A percentile compares a stretch with the other conserved stretches of the same genome.
Conservation (phyloP, 2,797 vertebrate species). For the Salarias fasciatus region DNA sequence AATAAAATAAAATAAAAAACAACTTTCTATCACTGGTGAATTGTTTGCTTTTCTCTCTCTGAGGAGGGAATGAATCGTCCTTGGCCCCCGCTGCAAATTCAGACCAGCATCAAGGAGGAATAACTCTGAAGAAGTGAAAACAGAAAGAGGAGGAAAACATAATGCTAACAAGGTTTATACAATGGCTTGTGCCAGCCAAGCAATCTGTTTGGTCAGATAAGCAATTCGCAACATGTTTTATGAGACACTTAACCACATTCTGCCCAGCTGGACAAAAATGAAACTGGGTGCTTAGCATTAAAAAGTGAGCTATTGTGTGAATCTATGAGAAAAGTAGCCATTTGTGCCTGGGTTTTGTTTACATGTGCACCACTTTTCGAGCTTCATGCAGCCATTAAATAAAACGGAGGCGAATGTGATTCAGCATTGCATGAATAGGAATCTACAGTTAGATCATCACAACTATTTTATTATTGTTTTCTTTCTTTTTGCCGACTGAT, state of each 20-base stretch:
- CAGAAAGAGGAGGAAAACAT: slow-evolving; percentile 23
- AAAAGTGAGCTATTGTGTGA: slow-evolving; percentile 7
- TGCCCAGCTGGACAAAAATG: slow-evolving; percentile 23
- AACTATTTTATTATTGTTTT: background rate
- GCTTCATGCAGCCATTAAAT: background rate
- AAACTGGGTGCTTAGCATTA: slow-evolving; percentile 27
- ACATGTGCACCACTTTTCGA: background rate
- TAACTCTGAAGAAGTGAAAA: slow-evolving; percentile 47
- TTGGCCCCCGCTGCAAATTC: slow-evolving; percentile 35
- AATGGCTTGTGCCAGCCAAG: slow-evolving; percentile 41
- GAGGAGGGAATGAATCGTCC: slow-evolving; percentile 42
- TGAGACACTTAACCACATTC: slow-evolving; percentile 42
- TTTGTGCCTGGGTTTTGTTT: background rate
- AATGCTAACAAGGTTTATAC: slow-evolving; percentile 54
- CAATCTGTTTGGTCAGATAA: slow-evolving; percentile 59
- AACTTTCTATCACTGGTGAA: slow-evolving; percentile 45
- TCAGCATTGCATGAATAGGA: background rate
- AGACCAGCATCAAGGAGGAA: slow-evolving; percentile 42
- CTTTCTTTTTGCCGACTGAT: no score
- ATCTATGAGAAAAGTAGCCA: slow-evolving; percentile 9
- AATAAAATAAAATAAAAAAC: slow-evolving; percentile 23
- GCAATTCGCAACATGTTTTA: slow-evolving; percentile 43
- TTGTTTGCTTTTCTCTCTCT: slow-evolving; percentile 45
- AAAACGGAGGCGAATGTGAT: background rate
- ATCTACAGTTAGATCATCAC: background rate